Conservation (phyloP, 1,140 invertebrate genomes). For the Drosophila kurseongensis region DNA sequence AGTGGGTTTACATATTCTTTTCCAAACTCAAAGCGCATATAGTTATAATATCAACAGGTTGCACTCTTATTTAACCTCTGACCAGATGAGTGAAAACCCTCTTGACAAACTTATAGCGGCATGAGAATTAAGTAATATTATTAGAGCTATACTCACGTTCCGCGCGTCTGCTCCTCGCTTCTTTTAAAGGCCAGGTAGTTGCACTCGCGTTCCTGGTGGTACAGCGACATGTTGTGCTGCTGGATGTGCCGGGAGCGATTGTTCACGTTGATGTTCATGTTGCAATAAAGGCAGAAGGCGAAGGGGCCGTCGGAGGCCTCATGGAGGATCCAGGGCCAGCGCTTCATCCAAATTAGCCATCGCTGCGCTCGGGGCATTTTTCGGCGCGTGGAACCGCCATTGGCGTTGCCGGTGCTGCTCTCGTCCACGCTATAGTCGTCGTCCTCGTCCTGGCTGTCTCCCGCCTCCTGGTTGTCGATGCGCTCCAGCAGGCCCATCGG, state of each 20-base stretch:
- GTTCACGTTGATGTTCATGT: slow-evolving; percentile 58
- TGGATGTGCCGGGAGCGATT: slow-evolving; percentile 32
- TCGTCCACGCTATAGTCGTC: slow-evolving; percentile 55
- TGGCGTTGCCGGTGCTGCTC: slow-evolving; percentile 15
- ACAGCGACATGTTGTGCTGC: slow-evolving; percentile 66
- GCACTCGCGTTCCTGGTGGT: slow-evolving; percentile 67
- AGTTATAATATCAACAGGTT: too few species aligned
- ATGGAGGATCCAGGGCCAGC: slow-evolving; percentile 64
- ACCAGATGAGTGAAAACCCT: too few species aligned
- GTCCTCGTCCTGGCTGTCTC: slow-evolving; percentile 40
- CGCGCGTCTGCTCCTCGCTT: slow-evolving; percentile 21
- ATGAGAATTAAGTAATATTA: not conserved
- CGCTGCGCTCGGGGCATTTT: slow-evolving; percentile 18
- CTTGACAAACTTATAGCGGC: too few species aligned
- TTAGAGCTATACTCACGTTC: slow-evolving; percentile 25
- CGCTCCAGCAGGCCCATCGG: slow-evolving; percentile 64
- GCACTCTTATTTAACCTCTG: too few species aligned
- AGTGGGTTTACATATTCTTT: too few species aligned
- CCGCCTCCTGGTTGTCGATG: slow-evolving; percentile 33
- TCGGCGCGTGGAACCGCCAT: not conserved
- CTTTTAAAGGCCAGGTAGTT: slow-evolving; percentile 67
- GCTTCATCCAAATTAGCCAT: slow-evolving; percentile 66
- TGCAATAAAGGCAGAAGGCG: slow-evolving; percentile 66
- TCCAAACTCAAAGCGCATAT: too few species aligned
- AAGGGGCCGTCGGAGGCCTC: slow-evolving; percentile 45